Evolutionary conservation across 2,888 invertebrate genomes (phyloP), one percentile per base, ranked within the genome.

Genomic region (Hemistola chrysoprasaria): DNA sequence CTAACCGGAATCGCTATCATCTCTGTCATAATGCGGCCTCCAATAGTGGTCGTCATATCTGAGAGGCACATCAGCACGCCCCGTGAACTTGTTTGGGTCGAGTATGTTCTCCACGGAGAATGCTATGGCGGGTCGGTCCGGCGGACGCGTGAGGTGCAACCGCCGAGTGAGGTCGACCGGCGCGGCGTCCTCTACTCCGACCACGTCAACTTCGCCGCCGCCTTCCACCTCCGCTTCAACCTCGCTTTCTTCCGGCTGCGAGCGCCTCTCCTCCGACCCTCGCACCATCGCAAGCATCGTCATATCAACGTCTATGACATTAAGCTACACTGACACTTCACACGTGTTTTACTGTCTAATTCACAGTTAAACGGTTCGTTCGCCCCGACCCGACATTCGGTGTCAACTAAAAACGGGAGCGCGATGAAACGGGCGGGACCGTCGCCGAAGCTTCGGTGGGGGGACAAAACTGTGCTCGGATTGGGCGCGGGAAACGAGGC

Each of bases 91-190:
- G 62, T 93, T 96, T 2, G 97, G 97, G 78, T 97, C 96, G 56
- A 97, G 83, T 52, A 97, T 97, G 70, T 97, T 97, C 84, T 97
- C 96, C 10, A 97, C 97, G 3, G 96, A 96, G 81, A 97, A 97
- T 8, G 96, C 95, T 50, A 96, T 87, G 1, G 83, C 73, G 0
- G 81, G 70, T 34, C 91, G 56, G 91, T 93, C 87, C 0, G 85
- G 82, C 1, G 87, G 78, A 59, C 93, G 81, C 33, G 92, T 92
- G 44, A 91, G 85, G 30, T 90, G 90, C 37, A 91, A 78, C 23
- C 91, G 81, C 36, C 90, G 65, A 30, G 86, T 89, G 6, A 88
- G 58, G 59, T 88, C 88, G 6, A 88, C 87, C 1, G 87, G 87
- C 6, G 87, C 88, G 1, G 83, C 84, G 44, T 87, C 87, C 40